These are phyloP conservation scores for Beris chalybata DNA, from an alignment of 2,888 invertebrate species.

Conservation along the genomic window DNA sequence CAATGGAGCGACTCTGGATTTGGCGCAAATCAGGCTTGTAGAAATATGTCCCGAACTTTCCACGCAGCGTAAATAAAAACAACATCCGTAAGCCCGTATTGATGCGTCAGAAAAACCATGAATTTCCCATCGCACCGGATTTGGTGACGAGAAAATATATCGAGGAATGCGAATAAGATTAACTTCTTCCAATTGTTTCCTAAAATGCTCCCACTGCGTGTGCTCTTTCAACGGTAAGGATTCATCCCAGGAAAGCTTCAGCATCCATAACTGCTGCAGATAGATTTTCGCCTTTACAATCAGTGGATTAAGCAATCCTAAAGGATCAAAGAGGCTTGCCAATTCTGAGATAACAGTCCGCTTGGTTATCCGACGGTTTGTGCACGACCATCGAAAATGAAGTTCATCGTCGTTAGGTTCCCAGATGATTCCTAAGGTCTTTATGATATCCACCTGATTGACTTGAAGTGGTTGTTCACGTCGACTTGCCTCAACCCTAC, in stretches of 20 bases:
- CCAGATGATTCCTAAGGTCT: background rate
- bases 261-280: background rate
- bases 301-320: background rate
- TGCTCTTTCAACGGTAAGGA: background rate
- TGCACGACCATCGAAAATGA: too few species aligned
- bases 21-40: too few species aligned
- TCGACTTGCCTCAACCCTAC: background rate
- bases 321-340: background rate
- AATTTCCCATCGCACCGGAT: background rate
- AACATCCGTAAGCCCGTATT: background rate
- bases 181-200: background rate
- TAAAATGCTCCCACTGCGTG: background rate
- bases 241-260: background rate
- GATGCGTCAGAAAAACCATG: background rate
- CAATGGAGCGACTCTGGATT: too few species aligned
- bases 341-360: conserved; percentile 2
- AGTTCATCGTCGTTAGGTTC: background rate
- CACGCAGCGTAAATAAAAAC: background rate
- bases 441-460: background rate
- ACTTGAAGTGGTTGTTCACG: too few species aligned
- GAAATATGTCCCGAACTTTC: background rate
- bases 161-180: background rate
- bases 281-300: background rate
- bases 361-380: background rate
- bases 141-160: background rate